Percentiles rank a stretch among this genome's conserved stretches.
These are phyloP conservation scores for Alligator mississippiensis DNA, from an alignment of 2,113 vertebrate species.

Conservation along the genomic window DNA sequence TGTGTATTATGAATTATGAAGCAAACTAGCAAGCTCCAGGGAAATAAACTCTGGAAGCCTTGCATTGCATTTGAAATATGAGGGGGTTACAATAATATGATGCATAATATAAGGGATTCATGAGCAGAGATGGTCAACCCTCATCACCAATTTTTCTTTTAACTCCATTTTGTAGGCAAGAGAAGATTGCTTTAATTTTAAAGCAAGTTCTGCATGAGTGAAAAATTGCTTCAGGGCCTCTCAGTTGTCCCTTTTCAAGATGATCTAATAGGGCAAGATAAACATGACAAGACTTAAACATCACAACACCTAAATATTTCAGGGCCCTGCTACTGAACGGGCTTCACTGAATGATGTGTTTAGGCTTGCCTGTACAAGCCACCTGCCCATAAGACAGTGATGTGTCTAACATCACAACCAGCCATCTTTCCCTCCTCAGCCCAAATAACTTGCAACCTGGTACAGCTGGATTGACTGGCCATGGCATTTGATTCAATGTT, in stretches of 20 bases:
- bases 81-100: background rate
- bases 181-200: background rate
- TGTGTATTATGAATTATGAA: background rate
- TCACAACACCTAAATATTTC: background rate
- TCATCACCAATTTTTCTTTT: background rate
- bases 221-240: background rate
- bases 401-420: no score
- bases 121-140: background rate
- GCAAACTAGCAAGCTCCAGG: background rate
- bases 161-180: background rate
- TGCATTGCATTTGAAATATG: background rate
- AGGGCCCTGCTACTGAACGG: background rate
- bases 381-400: no score
- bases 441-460: fast-evolving
- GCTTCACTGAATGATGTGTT: background rate
- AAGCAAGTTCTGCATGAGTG: background rate
- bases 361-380: no score
- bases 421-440: background rate
- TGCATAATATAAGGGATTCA: background rate
- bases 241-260: background rate
- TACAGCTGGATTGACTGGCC: no score
- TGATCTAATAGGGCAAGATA: background rate
- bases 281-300: background rate
- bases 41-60: background rate
- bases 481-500: no score